Conservation (phyloP, 2,888 invertebrate species). For the Pseudococcus jackbeardsleyi region DNA sequence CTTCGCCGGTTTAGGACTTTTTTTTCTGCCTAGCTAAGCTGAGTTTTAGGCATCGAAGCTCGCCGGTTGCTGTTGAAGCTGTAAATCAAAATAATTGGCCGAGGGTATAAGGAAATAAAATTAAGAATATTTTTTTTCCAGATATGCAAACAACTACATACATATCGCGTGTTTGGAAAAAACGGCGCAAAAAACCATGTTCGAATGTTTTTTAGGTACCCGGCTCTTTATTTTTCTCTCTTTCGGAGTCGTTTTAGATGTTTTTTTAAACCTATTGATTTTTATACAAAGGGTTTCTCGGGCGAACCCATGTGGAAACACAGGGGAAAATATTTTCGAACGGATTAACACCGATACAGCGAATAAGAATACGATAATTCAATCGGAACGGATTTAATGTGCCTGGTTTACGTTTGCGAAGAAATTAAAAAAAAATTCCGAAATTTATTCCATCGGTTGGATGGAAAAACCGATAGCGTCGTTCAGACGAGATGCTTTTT, state of each 20-base stretch:
- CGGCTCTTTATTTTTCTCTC: not conserved
- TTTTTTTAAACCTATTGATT: slow-evolving; percentile 28
- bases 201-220: slow-evolving; percentile 18
- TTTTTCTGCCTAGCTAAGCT: slow-evolving; percentile 33
- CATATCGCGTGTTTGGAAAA: not conserved
- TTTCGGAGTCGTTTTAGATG: not conserved
- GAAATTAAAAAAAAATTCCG: not conserved
- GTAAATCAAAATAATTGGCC: slow-evolving; percentile 56
- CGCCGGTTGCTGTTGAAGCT: not conserved
- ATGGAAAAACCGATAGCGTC: not conserved
- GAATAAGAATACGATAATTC: slow-evolving; percentile 37
- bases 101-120: slow-evolving; percentile 49
- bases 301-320: slow-evolving; percentile 1
- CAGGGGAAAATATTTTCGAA: not conserved
- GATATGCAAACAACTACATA: slow-evolving; percentile 43
- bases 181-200: not conserved
- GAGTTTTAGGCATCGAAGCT: slow-evolving; percentile 20
- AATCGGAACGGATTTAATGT: not conserved
- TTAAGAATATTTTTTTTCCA: slow-evolving; percentile 43
- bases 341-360: slow-evolving; percentile 9
- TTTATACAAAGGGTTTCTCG: slow-evolving; percentile 18
- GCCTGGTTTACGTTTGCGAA: not conserved
- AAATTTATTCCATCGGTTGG: not conserved
- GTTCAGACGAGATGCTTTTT: not conserved
- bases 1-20: slow-evolving; percentile 25